Percentiles rank a stretch among this genome's conserved stretches.
Evolutionary conservation across 2,888 invertebrate genomes (phyloP).

Genomic region (Catocala fraxini): DNA sequence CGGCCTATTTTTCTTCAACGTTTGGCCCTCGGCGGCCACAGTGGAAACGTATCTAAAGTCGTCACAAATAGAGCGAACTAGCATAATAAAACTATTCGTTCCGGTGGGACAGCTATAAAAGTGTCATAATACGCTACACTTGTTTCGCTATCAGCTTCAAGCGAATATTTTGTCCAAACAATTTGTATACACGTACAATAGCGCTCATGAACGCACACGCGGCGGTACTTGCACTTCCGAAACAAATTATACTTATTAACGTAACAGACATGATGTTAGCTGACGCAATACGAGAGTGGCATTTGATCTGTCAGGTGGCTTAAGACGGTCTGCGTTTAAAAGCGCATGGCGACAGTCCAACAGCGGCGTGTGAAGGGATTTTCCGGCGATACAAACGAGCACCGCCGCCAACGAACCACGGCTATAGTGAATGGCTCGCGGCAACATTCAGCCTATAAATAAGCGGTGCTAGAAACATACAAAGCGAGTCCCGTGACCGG

Average conservation of each 20-base stretch:
- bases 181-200: not conserved
- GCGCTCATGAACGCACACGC: not conserved
- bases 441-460: slow-evolving; percentile 44
- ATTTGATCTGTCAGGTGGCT: slow-evolving; percentile 11
- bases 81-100: slow-evolving; percentile 19
- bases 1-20: slow-evolving; percentile 43
- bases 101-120: slow-evolving; percentile 16
- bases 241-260: slow-evolving; percentile 7
- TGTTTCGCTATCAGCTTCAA: not conserved
- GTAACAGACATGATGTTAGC: not conserved
- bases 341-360: slow-evolving; percentile 33
- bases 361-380: slow-evolving; percentile 19
- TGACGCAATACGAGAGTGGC: not conserved
- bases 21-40: slow-evolving; percentile 35
- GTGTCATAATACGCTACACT: slow-evolving; percentile 14
- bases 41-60: slow-evolving; percentile 33
- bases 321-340: slow-evolving; percentile 19
- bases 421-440: slow-evolving; percentile 44
- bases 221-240: not conserved
- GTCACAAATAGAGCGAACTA: slow-evolving; percentile 40
- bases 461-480: slow-evolving; percentile 23
- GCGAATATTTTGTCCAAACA: not conserved
- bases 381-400: slow-evolving; percentile 19
- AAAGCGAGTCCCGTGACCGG: slow-evolving; percentile 35
- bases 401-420: slow-evolving; percentile 11